Base-by-base conservation (phyloP, 35 echinoderm and acorn worm genomes). In the Apostichopus japonicus region DNA sequence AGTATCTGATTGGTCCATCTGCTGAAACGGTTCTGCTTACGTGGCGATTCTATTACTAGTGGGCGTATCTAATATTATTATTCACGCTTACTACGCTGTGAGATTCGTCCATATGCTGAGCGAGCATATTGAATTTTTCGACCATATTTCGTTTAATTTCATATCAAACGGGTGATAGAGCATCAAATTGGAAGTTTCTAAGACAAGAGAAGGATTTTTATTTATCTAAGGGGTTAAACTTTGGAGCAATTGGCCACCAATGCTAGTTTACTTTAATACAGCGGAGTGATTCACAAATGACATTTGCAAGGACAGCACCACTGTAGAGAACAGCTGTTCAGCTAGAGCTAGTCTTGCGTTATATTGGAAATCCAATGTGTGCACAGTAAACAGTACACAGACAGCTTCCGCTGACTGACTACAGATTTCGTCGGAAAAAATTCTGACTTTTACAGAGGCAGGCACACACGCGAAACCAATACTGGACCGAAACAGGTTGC, bases 401-500 rank as follows among this genome's bases (percentile, higher is more conserved):
- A 75, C 22, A 75, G 71, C 71, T 19, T 75, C 71, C 71, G 71
- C 71, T 75, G 71, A 75, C 71, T 56, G 24, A 51, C 44, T 54
- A 82, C 33, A 82, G 16, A 56, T 82, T 56, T 56, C 13, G 15
- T 10, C 15, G 15, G 44, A 25, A 82, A 82, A 82, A 17, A 17
- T 82, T 82, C 79, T 82, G 79, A 82, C 54, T 82, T 82, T 82
- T 10, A 54, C 54, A 52, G 54, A 56, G 67, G 67, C 33, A 65
- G 86, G 14, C 62, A 89, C 10, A 73, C 86, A 67, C 19, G 86
- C 79, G 53, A 89, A 67, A 89, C 23, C 86, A 62, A 89, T 72
- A 89, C 86, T 89, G 86, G 86, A 89, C 86, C 86, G 61, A 73
- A 89, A 23, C 23, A 63, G 51, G 19, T 65, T 72, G 63, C 86